A percentile compares a stretch with the other conserved stretches of the same genome.
Conservation (phyloP, 1,140 invertebrate species). For the Drosophila parvula region DNA sequence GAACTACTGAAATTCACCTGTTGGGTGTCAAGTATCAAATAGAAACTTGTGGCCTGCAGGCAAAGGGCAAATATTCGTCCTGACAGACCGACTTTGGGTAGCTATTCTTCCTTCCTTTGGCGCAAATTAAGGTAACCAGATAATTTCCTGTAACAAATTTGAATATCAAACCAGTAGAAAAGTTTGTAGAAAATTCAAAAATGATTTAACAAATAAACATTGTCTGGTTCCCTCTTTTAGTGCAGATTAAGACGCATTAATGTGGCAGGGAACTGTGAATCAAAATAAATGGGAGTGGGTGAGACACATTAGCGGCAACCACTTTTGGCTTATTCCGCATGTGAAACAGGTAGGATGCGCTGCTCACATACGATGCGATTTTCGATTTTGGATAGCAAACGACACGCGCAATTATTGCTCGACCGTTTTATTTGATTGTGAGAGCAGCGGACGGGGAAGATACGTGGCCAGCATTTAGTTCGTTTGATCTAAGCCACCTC, state of each 20-base stretch:
- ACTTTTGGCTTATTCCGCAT: constrained; percentile 77
- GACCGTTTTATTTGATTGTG: constrained; percentile 71
- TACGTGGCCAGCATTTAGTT: constrained; percentile 72
- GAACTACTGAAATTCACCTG: neutral
- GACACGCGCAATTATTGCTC: constrained; percentile 81
- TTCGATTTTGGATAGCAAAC: constrained; percentile 67
- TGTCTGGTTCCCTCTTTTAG: constrained; percentile 26
- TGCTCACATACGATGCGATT: constrained; percentile 47
- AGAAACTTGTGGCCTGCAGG: neutral
- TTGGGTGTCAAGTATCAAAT: constrained; percentile 3
- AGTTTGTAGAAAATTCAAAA: too few species aligned
- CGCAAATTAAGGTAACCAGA: neutral
- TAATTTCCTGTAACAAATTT: neutral
- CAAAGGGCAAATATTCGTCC: neutral
- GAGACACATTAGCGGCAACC: constrained; percentile 66
- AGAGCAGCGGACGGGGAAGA: constrained; percentile 14
- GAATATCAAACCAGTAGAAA: too few species aligned
- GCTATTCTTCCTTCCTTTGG: neutral
- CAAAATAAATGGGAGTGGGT: neutral
- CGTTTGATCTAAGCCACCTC: constrained; percentile 69
- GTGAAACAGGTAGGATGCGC: constrained; percentile 71
- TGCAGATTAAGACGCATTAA: constrained; percentile 74
- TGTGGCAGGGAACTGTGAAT: constrained; percentile 27
- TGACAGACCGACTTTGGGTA: neutral
- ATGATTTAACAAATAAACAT: too few species aligned